Conservation (phyloP, 2,797 vertebrate species). For the Cyclopterus lumpus region DNA sequence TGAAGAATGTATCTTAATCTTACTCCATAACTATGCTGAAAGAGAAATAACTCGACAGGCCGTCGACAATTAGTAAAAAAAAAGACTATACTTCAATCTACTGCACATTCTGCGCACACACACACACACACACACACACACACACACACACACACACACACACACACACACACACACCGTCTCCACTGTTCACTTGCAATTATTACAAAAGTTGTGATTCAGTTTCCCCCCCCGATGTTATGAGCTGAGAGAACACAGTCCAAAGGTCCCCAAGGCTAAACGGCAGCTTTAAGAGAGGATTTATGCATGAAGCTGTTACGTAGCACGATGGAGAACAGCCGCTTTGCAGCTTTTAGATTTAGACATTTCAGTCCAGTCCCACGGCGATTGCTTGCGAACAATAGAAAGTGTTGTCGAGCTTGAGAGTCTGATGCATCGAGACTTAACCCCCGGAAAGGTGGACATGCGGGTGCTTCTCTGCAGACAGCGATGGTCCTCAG, state of each 20-base stretch:
- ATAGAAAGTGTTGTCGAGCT: background rate
- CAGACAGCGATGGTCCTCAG: slow-evolving; percentile 15
- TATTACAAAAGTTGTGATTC: background rate
- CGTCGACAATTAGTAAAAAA: too few relatives aligned
- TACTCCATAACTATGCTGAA: background rate
- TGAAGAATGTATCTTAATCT: background rate
- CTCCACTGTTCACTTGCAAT: background rate
- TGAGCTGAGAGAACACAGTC: background rate
- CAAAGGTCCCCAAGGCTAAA: slow-evolving; percentile 1
- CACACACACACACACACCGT: background rate
- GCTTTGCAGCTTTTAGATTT: slow-evolving; percentile 6
- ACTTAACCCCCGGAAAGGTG: background rate
- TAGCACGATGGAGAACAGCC: background rate
- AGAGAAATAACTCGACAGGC: background rate
- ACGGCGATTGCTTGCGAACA: background rate
- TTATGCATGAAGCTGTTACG: background rate
- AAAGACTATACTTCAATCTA: too few relatives aligned
- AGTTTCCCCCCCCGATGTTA: background rate
- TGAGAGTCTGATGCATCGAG: slow-evolving; percentile 5
- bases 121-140: too few relatives aligned
- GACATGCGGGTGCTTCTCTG: background rate
- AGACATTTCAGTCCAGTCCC: background rate
- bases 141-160: too few relatives aligned
- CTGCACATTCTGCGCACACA: too few relatives aligned
- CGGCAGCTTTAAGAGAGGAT: background rate